Evolutionary conservation across 1,140 invertebrate genomes (phyloP), one percentile per base, ranked within the genome.

Genomic region (Danaus melanippus): DNA sequence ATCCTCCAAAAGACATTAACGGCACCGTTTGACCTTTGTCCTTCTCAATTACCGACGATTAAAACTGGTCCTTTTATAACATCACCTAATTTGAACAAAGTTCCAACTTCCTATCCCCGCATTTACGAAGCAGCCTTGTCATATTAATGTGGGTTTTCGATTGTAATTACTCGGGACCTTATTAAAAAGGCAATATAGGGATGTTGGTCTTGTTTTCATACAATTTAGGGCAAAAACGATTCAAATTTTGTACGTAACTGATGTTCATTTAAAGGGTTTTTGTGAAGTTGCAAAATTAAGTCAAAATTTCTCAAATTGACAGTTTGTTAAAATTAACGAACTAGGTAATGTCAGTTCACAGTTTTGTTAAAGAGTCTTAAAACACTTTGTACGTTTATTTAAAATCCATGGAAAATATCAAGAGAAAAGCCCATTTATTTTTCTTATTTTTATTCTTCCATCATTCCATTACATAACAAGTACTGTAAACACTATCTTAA

Each of bases 71-170:
- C 64, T 66, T 62, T 62, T 57, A 66, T 66, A 62, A 66, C 62
- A 66, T 59, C 46, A 49, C 53, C 52, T 62, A 59, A 66, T 66
- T 62, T 41, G 32, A 46, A 43, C 51, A 59, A 49, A 56, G 50
- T 62, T 51, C 50, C 50, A 58, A 59, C 53, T 53, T 50, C 53
- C 50, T 40, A 63, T 54, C 58, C 54, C 52, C 57, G 43, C 55
- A 61, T 57, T 64, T 62, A 62, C 52, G 41, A 50, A 55, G 50
- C 56, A 65, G 58, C 63, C 56, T 60, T 62, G 59, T 62, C 63
- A 55, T 57, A 65, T 65, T 58, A 65, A 56, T 49, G 53, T 41
- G 46, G 60, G 53, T 53, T 62, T 61, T 59, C 53, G 62, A 62
- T 66, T 66, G 56, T 56, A 58, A 60, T 47, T 55, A 51, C 48